Evolutionary conservation across 2,113 vertebrate genomes (phyloP).

Genomic region (Mesembrinibis cayennensis): DNA sequence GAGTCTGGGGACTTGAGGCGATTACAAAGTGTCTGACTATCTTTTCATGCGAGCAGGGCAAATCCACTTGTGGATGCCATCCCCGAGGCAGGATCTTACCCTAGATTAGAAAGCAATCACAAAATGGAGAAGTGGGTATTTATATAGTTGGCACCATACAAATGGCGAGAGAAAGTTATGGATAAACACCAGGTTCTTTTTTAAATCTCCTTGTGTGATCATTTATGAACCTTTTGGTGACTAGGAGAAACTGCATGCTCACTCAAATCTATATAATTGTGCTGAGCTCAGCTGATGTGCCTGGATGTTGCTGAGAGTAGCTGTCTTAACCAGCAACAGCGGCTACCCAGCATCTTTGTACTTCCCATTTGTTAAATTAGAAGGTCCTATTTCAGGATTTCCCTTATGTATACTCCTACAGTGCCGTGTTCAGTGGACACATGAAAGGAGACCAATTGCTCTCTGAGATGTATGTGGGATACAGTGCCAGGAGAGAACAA

Average conservation of each 20-base stretch:
- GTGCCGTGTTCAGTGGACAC: background rate
- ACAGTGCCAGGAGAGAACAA: background rate
- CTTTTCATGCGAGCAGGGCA: background rate
- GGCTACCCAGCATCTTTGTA: background rate
- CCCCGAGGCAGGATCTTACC: background rate
- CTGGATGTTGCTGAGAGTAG: background rate
- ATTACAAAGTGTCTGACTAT: background rate
- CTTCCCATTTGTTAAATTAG: conserved; percentile 5
- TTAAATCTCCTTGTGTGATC: background rate
- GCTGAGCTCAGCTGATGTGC: background rate
- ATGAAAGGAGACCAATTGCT: background rate
- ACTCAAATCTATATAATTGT: background rate
- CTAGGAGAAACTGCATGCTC: background rate
- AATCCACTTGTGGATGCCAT: background rate
- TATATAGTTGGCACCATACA: background rate
- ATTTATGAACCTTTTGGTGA: background rate
- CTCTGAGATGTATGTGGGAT: background rate
- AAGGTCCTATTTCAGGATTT: background rate
- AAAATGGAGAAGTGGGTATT: background rate
- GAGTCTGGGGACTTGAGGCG: background rate
- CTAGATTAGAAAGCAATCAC: background rate
- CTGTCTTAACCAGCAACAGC: background rate
- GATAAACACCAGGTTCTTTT: background rate
- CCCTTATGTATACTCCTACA: background rate
- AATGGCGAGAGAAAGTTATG: background rate